Conservation (phyloP, 2,888 invertebrate species). For the Morpho deidamia region DNA sequence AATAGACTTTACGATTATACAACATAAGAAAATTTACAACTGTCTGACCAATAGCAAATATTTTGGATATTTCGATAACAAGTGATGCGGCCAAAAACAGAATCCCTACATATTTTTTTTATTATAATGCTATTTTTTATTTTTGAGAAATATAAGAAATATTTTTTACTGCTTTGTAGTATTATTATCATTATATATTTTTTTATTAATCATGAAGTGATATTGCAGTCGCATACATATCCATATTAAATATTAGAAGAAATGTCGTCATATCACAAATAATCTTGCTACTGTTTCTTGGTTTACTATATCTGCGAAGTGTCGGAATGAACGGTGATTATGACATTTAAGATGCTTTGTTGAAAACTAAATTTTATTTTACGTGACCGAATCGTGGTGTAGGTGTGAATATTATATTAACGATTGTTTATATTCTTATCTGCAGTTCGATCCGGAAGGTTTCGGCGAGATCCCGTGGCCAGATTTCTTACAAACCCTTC, state of each 20-base stretch:
- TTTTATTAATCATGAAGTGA: too few species aligned
- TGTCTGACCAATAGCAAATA: too few species aligned
- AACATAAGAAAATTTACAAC: too few species aligned
- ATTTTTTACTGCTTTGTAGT: too few species aligned
- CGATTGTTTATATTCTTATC: constrained; percentile 29
- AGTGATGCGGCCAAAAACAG: too few species aligned
- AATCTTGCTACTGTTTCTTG: neutral
- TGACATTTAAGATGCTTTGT: constrained; percentile 45
- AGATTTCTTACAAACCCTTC: constrained; percentile 88
- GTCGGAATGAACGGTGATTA: constrained; percentile 44
- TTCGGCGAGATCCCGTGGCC: constrained; percentile 95
- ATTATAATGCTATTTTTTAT: too few species aligned
- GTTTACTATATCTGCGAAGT: constrained; percentile 46
- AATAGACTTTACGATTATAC: too few species aligned
- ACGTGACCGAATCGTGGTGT: constrained; percentile 40
- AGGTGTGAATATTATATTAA: constrained; percentile 32
- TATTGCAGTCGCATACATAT: too few species aligned
- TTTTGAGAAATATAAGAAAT: too few species aligned
- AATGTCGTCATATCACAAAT: neutral
- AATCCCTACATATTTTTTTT: too few species aligned
- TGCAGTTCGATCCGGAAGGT: constrained; percentile 93
- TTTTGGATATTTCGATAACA: too few species aligned
- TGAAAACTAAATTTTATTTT: constrained; percentile 45
- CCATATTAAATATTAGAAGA: neutral
- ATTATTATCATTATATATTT: too few species aligned